phyloP scores from a whole-genome alignment of 1,140 invertebrate genomes.

The Diabrotica undecimpunctata region DNA sequence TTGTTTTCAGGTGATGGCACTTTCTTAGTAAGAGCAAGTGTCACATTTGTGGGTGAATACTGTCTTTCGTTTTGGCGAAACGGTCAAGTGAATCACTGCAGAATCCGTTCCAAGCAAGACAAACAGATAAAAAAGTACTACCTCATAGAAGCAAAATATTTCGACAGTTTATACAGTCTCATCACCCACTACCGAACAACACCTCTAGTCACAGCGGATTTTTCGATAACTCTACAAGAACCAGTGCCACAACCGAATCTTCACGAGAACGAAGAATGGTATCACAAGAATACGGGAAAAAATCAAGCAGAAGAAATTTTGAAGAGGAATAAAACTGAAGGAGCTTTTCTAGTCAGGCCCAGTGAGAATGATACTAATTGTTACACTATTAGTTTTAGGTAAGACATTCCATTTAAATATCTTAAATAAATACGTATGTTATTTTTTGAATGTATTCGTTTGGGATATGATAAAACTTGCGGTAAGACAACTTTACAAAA shows the following conservation, averaged over 20 bases:
- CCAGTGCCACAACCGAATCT: slow-evolving; percentile 93
- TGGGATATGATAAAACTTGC: no score
- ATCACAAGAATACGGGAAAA: slow-evolving; percentile 75
- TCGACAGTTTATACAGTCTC: slow-evolving; percentile 89
- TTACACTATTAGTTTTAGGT: slow-evolving; percentile 95
- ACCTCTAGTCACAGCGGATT: slow-evolving; percentile 83
- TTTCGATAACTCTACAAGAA: slow-evolving; percentile 81
- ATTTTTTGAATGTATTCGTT: no score
- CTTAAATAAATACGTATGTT: no score
- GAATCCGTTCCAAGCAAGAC: slow-evolving; percentile 87
- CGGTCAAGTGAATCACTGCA: slow-evolving; percentile 86
- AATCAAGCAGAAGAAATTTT: slow-evolving; percentile 83
- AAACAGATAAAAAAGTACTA: slow-evolving; percentile 87
- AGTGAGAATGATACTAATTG: slow-evolving; percentile 80
- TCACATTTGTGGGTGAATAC: slow-evolving; percentile 95
- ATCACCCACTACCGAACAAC: slow-evolving; percentile 87
- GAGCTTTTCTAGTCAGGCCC: slow-evolving; percentile 87
- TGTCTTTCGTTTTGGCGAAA: slow-evolving; percentile 92
- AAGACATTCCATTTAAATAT: slow-evolving; percentile 28
- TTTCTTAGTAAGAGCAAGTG: slow-evolving; percentile 91
- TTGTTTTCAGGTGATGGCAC: slow-evolving; percentile 68
- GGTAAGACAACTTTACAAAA: no score
- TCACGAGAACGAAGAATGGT: slow-evolving; percentile 94
- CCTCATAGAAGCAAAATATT: slow-evolving; percentile 83
- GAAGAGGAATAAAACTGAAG: slow-evolving; percentile 76